Conservation (phyloP, 2,797 vertebrate genomes). For the Oryzias sinensis region DNA sequence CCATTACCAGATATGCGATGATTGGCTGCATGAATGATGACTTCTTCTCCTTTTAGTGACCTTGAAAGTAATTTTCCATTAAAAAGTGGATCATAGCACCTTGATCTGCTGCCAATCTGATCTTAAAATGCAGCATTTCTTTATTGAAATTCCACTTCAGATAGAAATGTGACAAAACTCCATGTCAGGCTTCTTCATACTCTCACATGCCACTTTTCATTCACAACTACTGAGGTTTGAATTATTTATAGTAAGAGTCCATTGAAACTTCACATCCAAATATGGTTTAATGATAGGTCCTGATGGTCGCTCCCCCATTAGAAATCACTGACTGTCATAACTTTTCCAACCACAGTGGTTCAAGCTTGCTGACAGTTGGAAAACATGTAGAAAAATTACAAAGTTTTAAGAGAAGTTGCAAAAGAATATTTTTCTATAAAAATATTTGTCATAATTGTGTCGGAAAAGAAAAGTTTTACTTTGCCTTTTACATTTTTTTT, state of each 20-base stretch:
- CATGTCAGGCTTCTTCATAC: slow-evolving; percentile 1
- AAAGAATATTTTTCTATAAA: slow-evolving; percentile 12
- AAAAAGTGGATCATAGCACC: slow-evolving; percentile 7
- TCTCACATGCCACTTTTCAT: slow-evolving; percentile 3
- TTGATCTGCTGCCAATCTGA: slow-evolving; percentile 1
- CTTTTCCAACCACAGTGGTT: slow-evolving; percentile 28
- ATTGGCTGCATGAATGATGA: slow-evolving; percentile 50
- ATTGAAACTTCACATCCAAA: slow-evolving; percentile 25
- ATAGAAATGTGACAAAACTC: background rate
- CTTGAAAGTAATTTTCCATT: slow-evolving; percentile 41
- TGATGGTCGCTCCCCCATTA: slow-evolving; percentile 16
- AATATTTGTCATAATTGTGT: background rate
- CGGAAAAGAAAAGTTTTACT: no score
- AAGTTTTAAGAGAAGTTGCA: slow-evolving; percentile 18
- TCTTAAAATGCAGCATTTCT: background rate
- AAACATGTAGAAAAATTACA: slow-evolving; percentile 10
- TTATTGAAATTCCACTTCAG: slow-evolving; percentile 23
- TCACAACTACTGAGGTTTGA: slow-evolving; percentile 3
- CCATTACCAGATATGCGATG: slow-evolving; percentile 65
- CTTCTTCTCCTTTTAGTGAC: slow-evolving; percentile 56
- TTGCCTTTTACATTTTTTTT: no score
- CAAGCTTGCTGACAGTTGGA: slow-evolving; percentile 26
- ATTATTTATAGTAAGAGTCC: slow-evolving; percentile 20
- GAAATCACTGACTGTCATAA: slow-evolving; percentile 36
- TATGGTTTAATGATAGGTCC: slow-evolving; percentile 19